A percentile compares a stretch with the other conserved stretches of the same genome.
Evolutionary conservation across 2,888 invertebrate species (phyloP).

Genomic region (Argyresthia goedartella): DNA sequence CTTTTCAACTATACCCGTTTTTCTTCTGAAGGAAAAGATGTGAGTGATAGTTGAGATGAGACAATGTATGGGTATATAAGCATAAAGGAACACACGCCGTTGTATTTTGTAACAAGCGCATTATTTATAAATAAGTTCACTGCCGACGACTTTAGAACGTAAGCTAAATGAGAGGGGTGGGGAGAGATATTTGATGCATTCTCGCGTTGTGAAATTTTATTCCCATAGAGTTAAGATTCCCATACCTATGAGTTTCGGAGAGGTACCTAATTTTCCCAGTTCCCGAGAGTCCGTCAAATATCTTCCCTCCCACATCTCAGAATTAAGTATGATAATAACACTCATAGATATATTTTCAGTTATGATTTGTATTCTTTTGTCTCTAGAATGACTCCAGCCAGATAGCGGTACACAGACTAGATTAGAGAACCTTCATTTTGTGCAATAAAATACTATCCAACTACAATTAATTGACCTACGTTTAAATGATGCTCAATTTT

Average conservation of each 20-base stretch:
- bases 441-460: conserved; percentile 57
- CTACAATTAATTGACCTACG: conserved; percentile 30
- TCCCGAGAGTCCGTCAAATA: no score
- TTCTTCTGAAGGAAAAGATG: neutral
- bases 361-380: conserved; percentile 23
- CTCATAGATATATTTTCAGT: conserved; percentile 28
- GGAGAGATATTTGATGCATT: neutral
- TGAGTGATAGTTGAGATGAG: neutral
- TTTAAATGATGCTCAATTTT: conserved; percentile 57
- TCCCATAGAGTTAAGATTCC: no score
- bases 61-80: neutral
- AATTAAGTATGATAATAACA: conserved; percentile 24
- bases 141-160: conserved; percentile 29
- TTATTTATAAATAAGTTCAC: conserved; percentile 33
- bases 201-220: neutral
- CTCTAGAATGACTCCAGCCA: conserved; percentile 32
- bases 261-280: no score
- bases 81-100: conserved; percentile 1
- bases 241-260: no score
- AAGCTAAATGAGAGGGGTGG: neutral
- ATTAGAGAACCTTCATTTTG: conserved; percentile 45
- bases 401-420: conserved; percentile 37
- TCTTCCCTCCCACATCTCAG: no score
- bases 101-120: conserved; percentile 20
- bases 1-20: neutral